These are phyloP conservation scores for Forbesichthys papilliferus DNA, from an alignment of 2,113 vertebrate species.

Conservation along the genomic window DNA sequence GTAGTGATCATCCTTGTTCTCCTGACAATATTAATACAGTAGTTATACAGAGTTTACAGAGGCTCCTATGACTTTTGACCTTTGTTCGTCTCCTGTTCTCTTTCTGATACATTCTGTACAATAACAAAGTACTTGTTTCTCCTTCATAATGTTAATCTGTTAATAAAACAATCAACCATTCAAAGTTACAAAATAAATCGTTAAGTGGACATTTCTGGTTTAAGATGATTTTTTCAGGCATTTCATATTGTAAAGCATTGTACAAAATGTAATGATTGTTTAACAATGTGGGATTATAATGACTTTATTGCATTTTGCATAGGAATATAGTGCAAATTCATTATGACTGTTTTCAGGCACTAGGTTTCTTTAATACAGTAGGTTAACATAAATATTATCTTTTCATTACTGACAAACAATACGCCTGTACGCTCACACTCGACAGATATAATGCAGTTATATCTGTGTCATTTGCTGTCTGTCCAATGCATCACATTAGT, in stretches of 20 bases:
- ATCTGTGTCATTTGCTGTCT: background rate
- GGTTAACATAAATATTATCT: constrained; percentile 27
- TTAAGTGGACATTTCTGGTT: constrained; percentile 13
- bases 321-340: constrained; percentile 37
- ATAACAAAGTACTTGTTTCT: too few species aligned
- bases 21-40: too few species aligned
- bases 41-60: too few species aligned
- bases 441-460: constrained; percentile 19
- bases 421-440: constrained; percentile 13
- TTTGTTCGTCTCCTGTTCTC: too few species aligned
- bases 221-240: background rate
- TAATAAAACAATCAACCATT: constrained; percentile 8
- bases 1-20: constrained; percentile 13
- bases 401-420: too few species aligned
- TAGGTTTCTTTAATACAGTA: constrained; percentile 18
- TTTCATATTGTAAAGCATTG: constrained; percentile 32
- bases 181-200: constrained; percentile 20
- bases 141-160: too few species aligned
- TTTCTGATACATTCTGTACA: too few species aligned
- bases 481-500: constrained; percentile 27
- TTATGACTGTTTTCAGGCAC: constrained; percentile 39
- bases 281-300: constrained; percentile 31
- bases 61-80: too few species aligned
- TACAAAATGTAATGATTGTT: constrained; percentile 29
- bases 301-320: constrained; percentile 57